phyloP scores from a whole-genome alignment of 1,140 invertebrate genomes.

The Leptinotarsa lineolata region DNA sequence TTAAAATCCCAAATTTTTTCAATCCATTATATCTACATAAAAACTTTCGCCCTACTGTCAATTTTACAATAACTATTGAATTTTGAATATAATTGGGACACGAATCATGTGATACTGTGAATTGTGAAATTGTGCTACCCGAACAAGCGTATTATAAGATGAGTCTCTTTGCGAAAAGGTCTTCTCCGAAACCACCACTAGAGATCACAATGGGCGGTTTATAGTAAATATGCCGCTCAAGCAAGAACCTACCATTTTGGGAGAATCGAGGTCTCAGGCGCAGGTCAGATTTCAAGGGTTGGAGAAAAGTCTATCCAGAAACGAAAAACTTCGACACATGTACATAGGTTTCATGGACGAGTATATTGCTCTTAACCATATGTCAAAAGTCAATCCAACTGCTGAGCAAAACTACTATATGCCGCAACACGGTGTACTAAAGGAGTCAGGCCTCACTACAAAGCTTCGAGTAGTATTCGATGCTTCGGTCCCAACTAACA shows the following conservation, averaged over 20 bases:
- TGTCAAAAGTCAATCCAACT: neutral
- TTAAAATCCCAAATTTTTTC: too few relatives aligned
- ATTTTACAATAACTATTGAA: too few relatives aligned
- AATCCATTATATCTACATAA: too few relatives aligned
- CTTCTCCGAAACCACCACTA: too few relatives aligned
- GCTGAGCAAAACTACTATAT: conserved; percentile 32
- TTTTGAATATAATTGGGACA: too few relatives aligned
- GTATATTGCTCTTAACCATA: neutral
- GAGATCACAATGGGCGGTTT: neutral
- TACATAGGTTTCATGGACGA: neutral
- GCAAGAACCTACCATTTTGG: neutral
- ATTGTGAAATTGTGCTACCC: too few relatives aligned
- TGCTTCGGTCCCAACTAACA: conserved; percentile 34
- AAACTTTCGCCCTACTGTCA: too few relatives aligned
- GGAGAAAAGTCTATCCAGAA: neutral
- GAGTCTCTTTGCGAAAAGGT: too few relatives aligned
- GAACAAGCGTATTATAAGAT: too few relatives aligned
- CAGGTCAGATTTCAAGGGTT: neutral
- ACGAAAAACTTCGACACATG: neutral
- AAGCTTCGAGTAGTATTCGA: conserved; percentile 54
- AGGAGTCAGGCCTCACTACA: conserved; percentile 48
- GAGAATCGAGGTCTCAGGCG: neutral
- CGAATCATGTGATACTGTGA: too few relatives aligned
- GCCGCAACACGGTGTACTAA: conserved; percentile 56
- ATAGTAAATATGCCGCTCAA: neutral